Conservation (phyloP, 2,113 vertebrate species). For the Hyperopisus bebe region DNA sequence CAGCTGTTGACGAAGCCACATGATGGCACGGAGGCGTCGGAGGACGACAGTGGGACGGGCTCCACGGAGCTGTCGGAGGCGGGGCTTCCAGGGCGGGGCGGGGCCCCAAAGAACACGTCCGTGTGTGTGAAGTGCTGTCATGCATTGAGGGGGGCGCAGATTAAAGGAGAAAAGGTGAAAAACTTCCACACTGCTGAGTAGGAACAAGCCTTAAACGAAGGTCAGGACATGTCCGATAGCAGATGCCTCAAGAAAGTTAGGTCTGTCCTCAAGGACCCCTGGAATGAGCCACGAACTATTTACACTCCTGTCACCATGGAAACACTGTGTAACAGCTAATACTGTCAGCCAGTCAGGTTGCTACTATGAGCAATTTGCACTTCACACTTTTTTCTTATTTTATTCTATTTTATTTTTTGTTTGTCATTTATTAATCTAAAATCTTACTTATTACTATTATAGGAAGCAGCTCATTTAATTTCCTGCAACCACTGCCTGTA, state of each 20-base stretch:
- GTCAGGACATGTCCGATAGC: not conserved
- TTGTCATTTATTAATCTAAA: not conserved
- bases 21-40: conserved; percentile 48
- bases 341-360: not conserved
- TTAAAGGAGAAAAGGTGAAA: not conserved
- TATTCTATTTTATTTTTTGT: not conserved
- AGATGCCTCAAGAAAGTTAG: not conserved
- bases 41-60: conserved; percentile 58
- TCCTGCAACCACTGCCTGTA: not conserved
- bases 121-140: not conserved
- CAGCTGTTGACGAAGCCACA: conserved; percentile 50
- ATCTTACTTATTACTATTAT: not conserved
- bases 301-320: not conserved
- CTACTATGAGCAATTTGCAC: not conserved
- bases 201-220: not conserved
- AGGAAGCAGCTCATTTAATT: not conserved
- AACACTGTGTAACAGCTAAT: not conserved
- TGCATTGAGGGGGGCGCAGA: not conserved
- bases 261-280: not conserved
- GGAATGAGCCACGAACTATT: not conserved
- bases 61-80: conserved; percentile 68
- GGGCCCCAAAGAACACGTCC: conserved; percentile 1
- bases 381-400: not conserved
- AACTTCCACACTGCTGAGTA: not conserved
- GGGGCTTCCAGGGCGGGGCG: conserved; percentile 61